phyloP scores from a whole-genome alignment of 2,797 vertebrate genomes.

The Schizopygopsis malacanthus region DNA sequence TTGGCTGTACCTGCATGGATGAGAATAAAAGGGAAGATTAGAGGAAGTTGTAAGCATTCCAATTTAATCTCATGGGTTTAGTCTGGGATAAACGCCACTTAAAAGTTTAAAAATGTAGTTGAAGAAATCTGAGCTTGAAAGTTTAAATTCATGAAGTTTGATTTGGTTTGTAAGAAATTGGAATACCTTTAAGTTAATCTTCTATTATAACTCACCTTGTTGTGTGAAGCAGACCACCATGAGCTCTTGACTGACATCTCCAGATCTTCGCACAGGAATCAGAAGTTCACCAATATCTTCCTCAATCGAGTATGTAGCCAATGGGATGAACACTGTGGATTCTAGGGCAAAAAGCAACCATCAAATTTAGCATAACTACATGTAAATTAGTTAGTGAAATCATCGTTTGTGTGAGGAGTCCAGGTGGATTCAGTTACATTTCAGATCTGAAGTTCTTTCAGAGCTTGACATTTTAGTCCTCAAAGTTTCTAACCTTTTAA shows the following conservation, averaged over 20 bases:
- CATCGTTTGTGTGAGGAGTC: neutral
- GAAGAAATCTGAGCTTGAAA: neutral
- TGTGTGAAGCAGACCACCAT: conserved; percentile 95
- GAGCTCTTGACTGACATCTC: conserved; percentile 89
- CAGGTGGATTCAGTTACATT: neutral
- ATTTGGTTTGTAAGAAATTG: neutral
- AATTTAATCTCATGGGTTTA: neutral
- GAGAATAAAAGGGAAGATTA: conserved; percentile 53
- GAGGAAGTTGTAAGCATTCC: conserved; percentile 14
- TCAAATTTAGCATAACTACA: neutral
- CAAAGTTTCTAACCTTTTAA: conserved; percentile 1
- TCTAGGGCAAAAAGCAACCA: conserved; percentile 73
- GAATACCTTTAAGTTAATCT: neutral
- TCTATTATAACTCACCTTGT: conserved; percentile 81
- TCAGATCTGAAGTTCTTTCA: neutral
- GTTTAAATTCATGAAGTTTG: neutral
- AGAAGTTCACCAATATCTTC: conserved; percentile 91
- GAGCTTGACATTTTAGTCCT: neutral
- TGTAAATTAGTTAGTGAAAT: neutral
- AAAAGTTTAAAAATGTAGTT: conserved; percentile 5
- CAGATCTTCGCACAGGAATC: conserved; percentile 88
- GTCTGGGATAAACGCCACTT: neutral
- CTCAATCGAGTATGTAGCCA: conserved; percentile 83
- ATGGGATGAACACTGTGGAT: conserved; percentile 91
- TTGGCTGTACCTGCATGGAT: conserved; percentile 81